A percentile compares a stretch with the other conserved stretches of the same genome.
Evolutionary conservation across 2,113 vertebrate genomes (phyloP).

Genomic region (Melanerpes aurifrons): DNA sequence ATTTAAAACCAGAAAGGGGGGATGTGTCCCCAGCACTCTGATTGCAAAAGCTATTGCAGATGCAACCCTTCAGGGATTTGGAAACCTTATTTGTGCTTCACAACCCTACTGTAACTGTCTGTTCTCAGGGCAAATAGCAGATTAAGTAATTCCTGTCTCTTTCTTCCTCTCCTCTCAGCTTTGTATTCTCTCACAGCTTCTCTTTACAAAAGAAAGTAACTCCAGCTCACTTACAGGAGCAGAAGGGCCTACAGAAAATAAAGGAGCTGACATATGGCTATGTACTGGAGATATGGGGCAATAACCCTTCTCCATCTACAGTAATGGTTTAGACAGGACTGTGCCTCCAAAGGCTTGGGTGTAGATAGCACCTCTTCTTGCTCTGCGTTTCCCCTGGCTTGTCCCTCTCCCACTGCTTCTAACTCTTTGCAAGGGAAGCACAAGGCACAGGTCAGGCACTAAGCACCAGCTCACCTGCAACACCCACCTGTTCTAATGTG

Average conservation of each 20-base stretch:
- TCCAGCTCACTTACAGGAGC: neutral
- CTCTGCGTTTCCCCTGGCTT: neutral
- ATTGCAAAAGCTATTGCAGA: conserved; percentile 10
- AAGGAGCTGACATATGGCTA: neutral
- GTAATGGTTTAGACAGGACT: neutral
- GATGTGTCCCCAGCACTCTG: neutral
- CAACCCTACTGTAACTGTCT: neutral
- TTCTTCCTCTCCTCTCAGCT: neutral
- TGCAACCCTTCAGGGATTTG: neutral
- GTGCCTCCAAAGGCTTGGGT: neutral
- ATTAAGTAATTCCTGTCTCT: neutral
- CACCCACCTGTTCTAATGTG: fast-evolving
- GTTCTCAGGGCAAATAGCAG: neutral
- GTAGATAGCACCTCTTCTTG: neutral
- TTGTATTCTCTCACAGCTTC: neutral
- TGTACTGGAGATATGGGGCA: neutral
- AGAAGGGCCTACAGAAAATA: neutral
- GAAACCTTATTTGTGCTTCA: neutral
- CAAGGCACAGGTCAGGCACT: neutral
- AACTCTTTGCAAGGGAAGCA: fast-evolving
- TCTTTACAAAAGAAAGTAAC: neutral
- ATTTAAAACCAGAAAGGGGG: neutral
- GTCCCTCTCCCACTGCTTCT: neutral
- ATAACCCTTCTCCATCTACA: neutral
- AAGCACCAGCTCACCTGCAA: neutral